phyloP scores from a whole-genome alignment of 2,888 invertebrate genomes.

The Cryptus armator region DNA sequence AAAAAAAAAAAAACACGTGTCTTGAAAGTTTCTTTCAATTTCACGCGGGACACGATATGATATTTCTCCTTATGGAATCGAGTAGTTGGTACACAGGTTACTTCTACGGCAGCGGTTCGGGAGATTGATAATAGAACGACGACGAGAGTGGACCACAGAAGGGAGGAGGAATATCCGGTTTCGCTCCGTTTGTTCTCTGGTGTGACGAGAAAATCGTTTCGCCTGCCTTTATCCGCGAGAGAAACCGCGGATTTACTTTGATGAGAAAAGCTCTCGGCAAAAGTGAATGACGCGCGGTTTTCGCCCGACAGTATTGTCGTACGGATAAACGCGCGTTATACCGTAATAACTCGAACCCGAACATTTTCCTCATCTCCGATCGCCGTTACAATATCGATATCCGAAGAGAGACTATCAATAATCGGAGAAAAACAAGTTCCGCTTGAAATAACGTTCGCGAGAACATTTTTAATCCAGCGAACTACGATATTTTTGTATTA shows the following conservation, averaged over 20 bases:
- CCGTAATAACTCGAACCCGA: not conserved
- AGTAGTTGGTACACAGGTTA: slow-evolving; percentile 7
- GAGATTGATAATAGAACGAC: not conserved
- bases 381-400: not conserved
- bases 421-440: slow-evolving; percentile 1
- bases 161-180: not conserved
- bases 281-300: slow-evolving; percentile 30
- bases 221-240: slow-evolving; percentile 33
- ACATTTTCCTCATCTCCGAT: not conserved
- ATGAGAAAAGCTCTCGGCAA: slow-evolving; percentile 34
- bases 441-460: not conserved
- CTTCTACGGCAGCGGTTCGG: slow-evolving; percentile 7
- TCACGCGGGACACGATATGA: not conserved
- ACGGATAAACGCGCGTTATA: not conserved
- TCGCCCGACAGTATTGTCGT: slow-evolving; percentile 9
- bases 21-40: slow-evolving; percentile 24
- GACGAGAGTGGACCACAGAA: not conserved
- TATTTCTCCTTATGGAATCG: slow-evolving; percentile 23
- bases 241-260: slow-evolving; percentile 45
- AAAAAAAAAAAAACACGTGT: not conserved
- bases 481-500: slow-evolving; percentile 55
- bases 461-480: slow-evolving; percentile 8
- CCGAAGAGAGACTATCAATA: no score
- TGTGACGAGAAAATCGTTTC: slow-evolving; percentile 25
- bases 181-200: not conserved